Conservation (phyloP, 2,113 vertebrate genomes). For the Sylvilagus bachmani region DNA sequence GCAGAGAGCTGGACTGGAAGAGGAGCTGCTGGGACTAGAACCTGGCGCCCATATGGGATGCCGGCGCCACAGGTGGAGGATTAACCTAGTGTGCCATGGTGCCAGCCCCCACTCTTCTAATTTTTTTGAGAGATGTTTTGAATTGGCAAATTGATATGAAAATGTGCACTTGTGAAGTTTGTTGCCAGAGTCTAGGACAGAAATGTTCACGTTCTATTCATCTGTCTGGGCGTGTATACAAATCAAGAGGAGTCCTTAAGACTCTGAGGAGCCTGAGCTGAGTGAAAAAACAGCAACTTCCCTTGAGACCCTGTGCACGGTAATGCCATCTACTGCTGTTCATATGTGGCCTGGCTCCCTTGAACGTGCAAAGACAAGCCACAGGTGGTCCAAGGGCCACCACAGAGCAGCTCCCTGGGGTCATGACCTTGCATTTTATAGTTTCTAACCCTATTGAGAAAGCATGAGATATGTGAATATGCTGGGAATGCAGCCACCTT, state of each 20-base stretch:
- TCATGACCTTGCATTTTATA: background rate
- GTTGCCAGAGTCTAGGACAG: background rate
- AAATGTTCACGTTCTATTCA: background rate
- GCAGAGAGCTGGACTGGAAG: too few species aligned
- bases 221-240: background rate
- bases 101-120: background rate
- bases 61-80: too few species aligned
- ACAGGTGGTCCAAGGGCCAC: background rate
- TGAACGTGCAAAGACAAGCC: background rate
- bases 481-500: background rate
- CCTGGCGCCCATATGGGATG: too few species aligned
- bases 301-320: background rate
- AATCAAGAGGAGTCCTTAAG: background rate
- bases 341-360: background rate
- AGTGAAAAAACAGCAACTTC: background rate
- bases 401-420: background rate
- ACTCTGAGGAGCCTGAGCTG: background rate
- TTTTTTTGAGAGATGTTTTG: constrained; percentile 29
- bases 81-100: too few species aligned
- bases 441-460: background rate
- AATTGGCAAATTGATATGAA: constrained; percentile 21
- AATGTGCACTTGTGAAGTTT: background rate
- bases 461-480: background rate
- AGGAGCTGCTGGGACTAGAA: too few species aligned
- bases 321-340: background rate